Evolutionary conservation across 1,140 invertebrate genomes (phyloP), one percentile per base, ranked within the genome.

Genomic region (Ceratoteleas bidentatus): DNA sequence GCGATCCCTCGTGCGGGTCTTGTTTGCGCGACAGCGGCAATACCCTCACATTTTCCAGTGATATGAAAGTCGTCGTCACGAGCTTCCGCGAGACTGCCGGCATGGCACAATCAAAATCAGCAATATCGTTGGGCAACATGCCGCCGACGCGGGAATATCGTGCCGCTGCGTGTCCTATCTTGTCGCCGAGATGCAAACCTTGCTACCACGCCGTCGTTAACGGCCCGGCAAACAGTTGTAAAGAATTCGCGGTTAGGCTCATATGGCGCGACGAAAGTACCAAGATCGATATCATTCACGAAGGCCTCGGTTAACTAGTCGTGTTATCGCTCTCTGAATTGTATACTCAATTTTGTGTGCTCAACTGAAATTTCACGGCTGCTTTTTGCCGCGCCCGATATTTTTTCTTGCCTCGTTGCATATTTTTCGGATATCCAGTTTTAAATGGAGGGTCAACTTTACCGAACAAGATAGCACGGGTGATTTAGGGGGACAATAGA

Each of bases 81-180:
- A 78, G 69, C 69, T 74, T 73, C 57, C 43, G 36, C 73, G 68
- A 77, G 73, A 77, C 40, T 69, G 80, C 57, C 47, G 38, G 60
- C 75, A 61, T 61, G 72, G 70, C 70, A 72, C 47, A 83, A 83
- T 83, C 69, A 83, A 83, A 83, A 83, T 79, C 65, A 75, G 65
- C 60, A 75, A 75, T 83, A 79, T 72, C 75, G 40, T 64, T 36
- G 32, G 61, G 53, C 45, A 77, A 73, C 80, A 69, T 64, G 62
- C 69, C 54, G 36, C 14, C 62, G 47, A 16, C 16, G 45, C 57
- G 57, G 58, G 72, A 78, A 60, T 33, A 47, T 53, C 6, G 16
- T 45, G 57, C 32, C 40, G 49, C 15, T 78, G 64, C 81, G 81
- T 83, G 81, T 83, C 60, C 75, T 83, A 83, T 83, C 81, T 83